Evolutionary conservation across 2,888 invertebrate genomes (phyloP).

Genomic region (Pharmacophagus antenor): DNA sequence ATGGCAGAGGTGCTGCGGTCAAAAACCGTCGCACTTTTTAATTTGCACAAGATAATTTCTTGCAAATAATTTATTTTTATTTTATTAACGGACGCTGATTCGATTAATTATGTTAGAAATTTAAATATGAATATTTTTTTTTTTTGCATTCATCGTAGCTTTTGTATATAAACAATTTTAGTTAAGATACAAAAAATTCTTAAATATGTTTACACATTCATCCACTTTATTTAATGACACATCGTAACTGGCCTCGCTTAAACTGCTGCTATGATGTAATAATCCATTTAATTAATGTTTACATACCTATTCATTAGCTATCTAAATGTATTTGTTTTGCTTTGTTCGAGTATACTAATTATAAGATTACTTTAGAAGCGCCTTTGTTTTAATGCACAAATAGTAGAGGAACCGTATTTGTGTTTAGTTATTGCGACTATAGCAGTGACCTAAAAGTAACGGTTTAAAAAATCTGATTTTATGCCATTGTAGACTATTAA

Average conservation of each 20-base stretch:
- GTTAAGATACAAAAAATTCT: not conserved
- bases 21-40: too few relatives aligned
- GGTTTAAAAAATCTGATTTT: not conserved
- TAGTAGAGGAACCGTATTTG: not conserved
- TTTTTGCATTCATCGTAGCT: too few relatives aligned
- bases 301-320: constrained; percentile 30
- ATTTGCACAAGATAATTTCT: too few relatives aligned
- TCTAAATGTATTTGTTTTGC: constrained; percentile 23
- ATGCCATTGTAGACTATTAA: too few relatives aligned
- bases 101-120: too few relatives aligned
- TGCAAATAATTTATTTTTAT: too few relatives aligned
- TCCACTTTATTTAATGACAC: constrained; percentile 14
- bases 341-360: constrained; percentile 22
- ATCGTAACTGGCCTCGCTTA: constrained; percentile 20
- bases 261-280: constrained; percentile 26
- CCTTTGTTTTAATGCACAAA: constrained; percentile 19
- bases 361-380: constrained; percentile 1
- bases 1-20: too few relatives aligned
- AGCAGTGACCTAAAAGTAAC: not conserved
- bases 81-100: too few relatives aligned
- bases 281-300: constrained; percentile 30
- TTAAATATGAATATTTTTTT: too few relatives aligned
- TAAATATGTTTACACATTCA: not conserved
- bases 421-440: not conserved
- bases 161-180: too few relatives aligned